Percentiles rank a stretch among this genome's conserved stretches.
These are phyloP conservation scores for Danio choprae DNA, from an alignment of 2,797 vertebrate genomes.

Conservation along the genomic window DNA sequence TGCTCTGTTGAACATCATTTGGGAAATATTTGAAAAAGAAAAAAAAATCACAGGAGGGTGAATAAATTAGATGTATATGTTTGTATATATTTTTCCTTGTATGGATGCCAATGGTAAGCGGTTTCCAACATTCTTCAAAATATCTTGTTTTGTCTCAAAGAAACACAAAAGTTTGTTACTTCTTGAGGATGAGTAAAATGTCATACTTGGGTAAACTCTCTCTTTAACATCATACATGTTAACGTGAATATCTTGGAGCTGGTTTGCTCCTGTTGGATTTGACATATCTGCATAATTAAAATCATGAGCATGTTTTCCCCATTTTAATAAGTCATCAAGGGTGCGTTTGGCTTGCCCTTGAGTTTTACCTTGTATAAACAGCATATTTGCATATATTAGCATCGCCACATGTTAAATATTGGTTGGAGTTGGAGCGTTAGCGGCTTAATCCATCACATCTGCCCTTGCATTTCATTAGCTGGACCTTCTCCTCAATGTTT, in stretches of 20 bases:
- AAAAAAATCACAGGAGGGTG: too few species aligned
- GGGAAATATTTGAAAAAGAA: too few species aligned
- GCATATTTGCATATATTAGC: slow-evolving; percentile 51
- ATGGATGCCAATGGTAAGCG: too few species aligned
- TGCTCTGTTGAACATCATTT: too few species aligned
- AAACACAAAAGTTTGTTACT: too few species aligned
- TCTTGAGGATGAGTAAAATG: too few species aligned
- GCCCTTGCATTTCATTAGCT: slow-evolving; percentile 38
- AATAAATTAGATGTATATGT: too few species aligned
- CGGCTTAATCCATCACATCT: slow-evolving; percentile 43
- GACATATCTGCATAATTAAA: slow-evolving; percentile 11
- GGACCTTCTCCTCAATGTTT: not conserved
- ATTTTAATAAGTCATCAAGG: slow-evolving; percentile 24
- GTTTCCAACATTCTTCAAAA: too few species aligned
- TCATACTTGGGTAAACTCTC: too few species aligned
- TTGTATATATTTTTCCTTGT: too few species aligned
- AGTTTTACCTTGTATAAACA: slow-evolving; percentile 34
- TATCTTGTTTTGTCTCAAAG: too few species aligned
- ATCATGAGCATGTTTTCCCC: not conserved
- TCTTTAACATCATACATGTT: not conserved
- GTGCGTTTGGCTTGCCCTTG: slow-evolving; percentile 41
- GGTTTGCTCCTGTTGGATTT: not conserved
- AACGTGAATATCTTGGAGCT: not conserved
- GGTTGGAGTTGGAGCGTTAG: slow-evolving; percentile 46
- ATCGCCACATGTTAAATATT: slow-evolving; percentile 35